phyloP scores from a whole-genome alignment of 2,113 vertebrate species.

The Oplegnathus fasciatus region DNA sequence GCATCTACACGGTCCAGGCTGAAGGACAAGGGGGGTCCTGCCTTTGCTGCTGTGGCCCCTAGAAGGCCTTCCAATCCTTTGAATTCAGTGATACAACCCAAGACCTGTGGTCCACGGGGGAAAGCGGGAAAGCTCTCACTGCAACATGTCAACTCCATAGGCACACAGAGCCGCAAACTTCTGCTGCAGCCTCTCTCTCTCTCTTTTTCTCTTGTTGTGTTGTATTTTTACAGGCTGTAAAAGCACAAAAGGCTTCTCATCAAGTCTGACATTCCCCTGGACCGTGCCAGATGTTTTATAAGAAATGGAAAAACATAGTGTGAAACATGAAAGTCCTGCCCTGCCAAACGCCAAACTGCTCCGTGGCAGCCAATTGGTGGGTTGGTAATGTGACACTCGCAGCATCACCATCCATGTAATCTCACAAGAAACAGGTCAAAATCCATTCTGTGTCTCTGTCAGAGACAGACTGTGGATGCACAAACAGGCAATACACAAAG shows the following conservation, averaged over 20 bases:
- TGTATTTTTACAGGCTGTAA: conserved; percentile 53
- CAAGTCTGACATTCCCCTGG: conserved; percentile 44
- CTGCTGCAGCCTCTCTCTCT: not conserved
- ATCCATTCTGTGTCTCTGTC: not conserved
- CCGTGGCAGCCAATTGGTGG: conserved; percentile 27
- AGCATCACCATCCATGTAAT: too few relatives aligned
- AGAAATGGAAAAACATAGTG: conserved; percentile 48
- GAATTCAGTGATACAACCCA: not conserved
- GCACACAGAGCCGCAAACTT: not conserved
- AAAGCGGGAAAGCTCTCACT: not conserved
- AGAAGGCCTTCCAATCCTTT: not conserved
- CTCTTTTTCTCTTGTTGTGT: conserved; percentile 20
- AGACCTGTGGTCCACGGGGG: not conserved
- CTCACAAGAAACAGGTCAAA: conserved; percentile 10
- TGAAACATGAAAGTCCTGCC: conserved; percentile 40
- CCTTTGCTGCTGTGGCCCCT: too few relatives aligned
- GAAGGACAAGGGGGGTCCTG: too few relatives aligned
- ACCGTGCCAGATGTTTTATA: conserved; percentile 59
- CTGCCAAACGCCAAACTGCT: conserved; percentile 29
- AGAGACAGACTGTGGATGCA: not conserved
- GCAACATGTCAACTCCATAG: not conserved
- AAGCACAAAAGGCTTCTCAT: conserved; percentile 54
- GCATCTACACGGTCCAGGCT: too few relatives aligned
- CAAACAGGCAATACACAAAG: not conserved
- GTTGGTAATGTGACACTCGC: not conserved